Evolutionary conservation across 2,888 invertebrate species (phyloP), one percentile per base, ranked within the genome.

Genomic region (Fabriciana adippe): DNA sequence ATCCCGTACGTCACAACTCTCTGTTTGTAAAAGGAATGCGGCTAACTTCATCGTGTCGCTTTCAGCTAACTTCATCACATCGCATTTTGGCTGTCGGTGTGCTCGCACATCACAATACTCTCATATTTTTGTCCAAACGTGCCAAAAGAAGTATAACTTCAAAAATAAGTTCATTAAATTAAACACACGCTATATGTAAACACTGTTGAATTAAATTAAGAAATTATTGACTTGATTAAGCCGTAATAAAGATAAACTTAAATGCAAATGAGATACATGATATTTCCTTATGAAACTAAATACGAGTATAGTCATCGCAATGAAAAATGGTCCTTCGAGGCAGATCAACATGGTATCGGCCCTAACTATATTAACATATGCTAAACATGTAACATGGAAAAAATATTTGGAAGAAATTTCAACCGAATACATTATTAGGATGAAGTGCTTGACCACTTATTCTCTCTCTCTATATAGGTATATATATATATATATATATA

Each of bases 341-440:
- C 68, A 57, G 68, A 72, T 62, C 69, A 60, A 6, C 63, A 62
- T 57, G 11, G 11, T 41, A 66, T 57, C 63, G 64, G 56, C 63
- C 55, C 60, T 64, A 55, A 48, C 59, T 56, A 53, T 61, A 71
- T 69, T 72, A 69, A 53, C 65, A 72, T 72, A 72, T 67, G 69
- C 67, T 67, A 69, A 69, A 57, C 47, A 66, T 41, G 51, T n/a
- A 55, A 67, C 63, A 59, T 26, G 59, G n/a, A 64, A 66, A 63
- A 71, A 57, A 67, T 69, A 63, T 65, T 56, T 63, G 62, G 65
- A 53, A 55, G 62, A 69, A 67, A 62, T 69, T 59, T 55, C 14
- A 60, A 66, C 64, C n/a, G 26, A 51, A 55, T 57, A 66, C 15
- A 53, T 53, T 47, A 66, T 62, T 60, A 48, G 31, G 35, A 59